Evolutionary conservation across 2,888 invertebrate genomes (phyloP), one percentile per base, ranked within the genome.

Genomic region (Caenorhabditis sp.): DNA sequence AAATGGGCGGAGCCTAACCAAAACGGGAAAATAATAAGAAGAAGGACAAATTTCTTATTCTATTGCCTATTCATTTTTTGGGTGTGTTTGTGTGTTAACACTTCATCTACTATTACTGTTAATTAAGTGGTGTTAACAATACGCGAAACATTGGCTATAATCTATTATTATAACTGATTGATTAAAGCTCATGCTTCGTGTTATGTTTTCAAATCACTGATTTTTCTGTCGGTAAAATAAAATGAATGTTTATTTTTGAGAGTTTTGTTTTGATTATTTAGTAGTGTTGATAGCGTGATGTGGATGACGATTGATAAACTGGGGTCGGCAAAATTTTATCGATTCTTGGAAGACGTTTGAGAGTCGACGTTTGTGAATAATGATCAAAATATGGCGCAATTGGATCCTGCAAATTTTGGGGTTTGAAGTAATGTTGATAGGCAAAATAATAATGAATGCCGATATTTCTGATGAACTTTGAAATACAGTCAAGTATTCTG

Each of bases 141-240:
- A 67, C 66, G 66, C 71, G 71, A 68, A 72, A 58, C 58, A 64
- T 63, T 55, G 58, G 67, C 72, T 65, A 51, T 72, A 72, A 72
- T 72, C 72, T 26, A 8, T 58, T 36, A 4, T 19, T 12, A 36
- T 27, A 27, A 17, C 36, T 8, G n/a, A 62, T 58, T 49, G 72
- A 72, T 72, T 72, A 72, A 72, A 72, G 72, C 72, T 72, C 68
- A 66, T 68, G 62, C 66, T 72, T 72, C 66, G 72, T 68, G 66
- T 72, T 68, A 67, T 64, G 72, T 24, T 60, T 19, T 19, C 21
- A 50, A 23, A 23, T 51, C 51, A 12, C 23, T 2, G 4, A 4
- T 51, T 51, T 23, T 51, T 21, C 3, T 8, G 17, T 50, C 3
- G 5, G 50, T 50, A 14, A 14, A 50, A 14, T 55, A 17, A 8